These are phyloP conservation scores for Tichodroma muraria DNA, from an alignment of 2,113 vertebrate species.

Conservation along the genomic window DNA sequence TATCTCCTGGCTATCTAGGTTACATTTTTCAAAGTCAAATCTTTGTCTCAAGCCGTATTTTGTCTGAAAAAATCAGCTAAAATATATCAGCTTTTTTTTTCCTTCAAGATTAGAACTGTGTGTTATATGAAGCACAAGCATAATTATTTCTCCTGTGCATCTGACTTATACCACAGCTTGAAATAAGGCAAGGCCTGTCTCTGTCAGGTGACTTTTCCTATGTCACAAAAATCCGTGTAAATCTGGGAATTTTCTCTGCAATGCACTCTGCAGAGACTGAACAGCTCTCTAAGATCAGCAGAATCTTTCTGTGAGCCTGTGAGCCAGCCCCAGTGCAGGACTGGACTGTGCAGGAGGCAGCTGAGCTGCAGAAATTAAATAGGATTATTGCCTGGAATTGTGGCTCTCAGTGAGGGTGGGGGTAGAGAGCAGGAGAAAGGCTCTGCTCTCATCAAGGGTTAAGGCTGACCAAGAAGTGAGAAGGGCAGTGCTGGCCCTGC, in stretches of 20 bases:
- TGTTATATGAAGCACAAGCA: neutral
- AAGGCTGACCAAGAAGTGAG: neutral
- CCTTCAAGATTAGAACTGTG: neutral
- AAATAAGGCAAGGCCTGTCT: neutral
- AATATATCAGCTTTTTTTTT: neutral
- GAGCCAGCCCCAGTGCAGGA: neutral
- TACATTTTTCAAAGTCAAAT: neutral
- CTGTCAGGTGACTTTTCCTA: neutral
- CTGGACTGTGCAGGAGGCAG: neutral
- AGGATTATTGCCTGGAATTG: neutral
- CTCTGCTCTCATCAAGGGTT: neutral
- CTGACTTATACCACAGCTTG: neutral
- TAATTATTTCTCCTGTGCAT: neutral
- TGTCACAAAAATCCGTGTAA: neutral
- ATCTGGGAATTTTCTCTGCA: neutral
- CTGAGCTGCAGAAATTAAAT: neutral
- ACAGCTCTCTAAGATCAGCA: neutral
- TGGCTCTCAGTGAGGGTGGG: neutral
- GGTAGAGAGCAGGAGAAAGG: neutral
- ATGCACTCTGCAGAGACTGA: accelerated
- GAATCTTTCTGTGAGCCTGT: neutral
- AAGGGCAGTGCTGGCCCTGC: neutral
- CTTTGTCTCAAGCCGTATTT: neutral
- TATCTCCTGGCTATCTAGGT: neutral
- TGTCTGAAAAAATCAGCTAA: neutral